These are phyloP conservation scores for Galerucella calmariensis DNA, from an alignment of 2,888 invertebrate genomes.

Conservation along the genomic window DNA sequence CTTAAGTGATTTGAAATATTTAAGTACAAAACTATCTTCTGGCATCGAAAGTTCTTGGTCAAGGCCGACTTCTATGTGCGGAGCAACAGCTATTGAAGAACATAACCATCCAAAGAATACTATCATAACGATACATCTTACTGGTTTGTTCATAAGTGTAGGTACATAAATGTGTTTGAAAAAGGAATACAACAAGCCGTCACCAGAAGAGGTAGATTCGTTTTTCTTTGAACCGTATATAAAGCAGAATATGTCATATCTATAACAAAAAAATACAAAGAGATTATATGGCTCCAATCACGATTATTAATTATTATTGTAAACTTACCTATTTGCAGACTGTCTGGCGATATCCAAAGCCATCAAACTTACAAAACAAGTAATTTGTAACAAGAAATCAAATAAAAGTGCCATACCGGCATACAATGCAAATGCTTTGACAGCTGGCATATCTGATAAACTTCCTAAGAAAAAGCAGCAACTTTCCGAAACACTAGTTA, in stretches of 20 bases:
- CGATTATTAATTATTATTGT: not conserved
- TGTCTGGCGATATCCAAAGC: slow-evolving; percentile 86
- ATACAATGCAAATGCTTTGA: slow-evolving; percentile 95
- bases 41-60: slow-evolving; percentile 98
- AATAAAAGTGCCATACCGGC: slow-evolving; percentile 95
- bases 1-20: slow-evolving; percentile 89
- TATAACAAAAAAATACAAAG: slow-evolving; percentile 4
- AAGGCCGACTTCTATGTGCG: slow-evolving; percentile 91
- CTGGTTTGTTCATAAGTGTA: slow-evolving; percentile 80
- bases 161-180: slow-evolving; percentile 91
- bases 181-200: slow-evolving; percentile 85
- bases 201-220: slow-evolving; percentile 58
- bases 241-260: slow-evolving; percentile 88
- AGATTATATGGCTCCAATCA: not conserved
- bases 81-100: slow-evolving; percentile 87
- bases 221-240: slow-evolving; percentile 77
- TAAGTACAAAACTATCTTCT: slow-evolving; percentile 93
- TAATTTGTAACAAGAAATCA: slow-evolving; percentile 90
- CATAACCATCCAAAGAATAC: slow-evolving; percentile 93
- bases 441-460: slow-evolving; percentile 97
- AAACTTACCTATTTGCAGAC: slow-evolving; percentile 47
- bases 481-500: slow-evolving; percentile 93
- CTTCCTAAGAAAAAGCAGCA: slow-evolving; percentile 93
- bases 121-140: slow-evolving; percentile 81
- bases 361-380: slow-evolving; percentile 93